Evolutionary conservation across 2,888 invertebrate species (phyloP), one percentile per base, ranked within the genome.

Genomic region (Epistrophe eligans): DNA sequence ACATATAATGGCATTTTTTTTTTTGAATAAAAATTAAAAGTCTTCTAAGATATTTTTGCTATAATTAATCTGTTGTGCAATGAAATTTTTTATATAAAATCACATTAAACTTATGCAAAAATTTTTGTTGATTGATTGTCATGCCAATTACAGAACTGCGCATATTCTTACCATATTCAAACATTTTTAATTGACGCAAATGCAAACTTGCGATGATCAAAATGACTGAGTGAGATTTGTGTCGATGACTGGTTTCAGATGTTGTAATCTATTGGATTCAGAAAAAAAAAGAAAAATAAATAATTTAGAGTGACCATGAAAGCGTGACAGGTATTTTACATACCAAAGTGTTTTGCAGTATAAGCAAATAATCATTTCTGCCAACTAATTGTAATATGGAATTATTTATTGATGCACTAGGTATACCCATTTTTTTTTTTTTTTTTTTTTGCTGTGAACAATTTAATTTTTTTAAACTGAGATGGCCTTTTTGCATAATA

Each of bases 291-390:
- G n/a, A 58, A 35, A 50, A n/a, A n/a, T n/a, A n/a, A 32, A 24
- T 71, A 77, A 67, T 67, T 72, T 43, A 52, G 17, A 66, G 19
- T 73, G 38, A 38, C 73, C 77, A 45, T 81, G 82, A 19, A n/a
- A 85, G 82, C 70, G 85, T 82, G 73, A 74, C 82, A 28, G 52
- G 35, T 43, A 82, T 77, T 52, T 85, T 85, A 79, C 82, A 82
- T 82, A 82, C 85, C 85, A 85, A 85, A 85, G 70, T 45, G 71
- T 84, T 80, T 71, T 80, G 84, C 80, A 84, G 81, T 60, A 24
- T 24, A 60, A 60, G 38, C 19, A 60, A 40, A 60, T 60, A 40
- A 8, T 45, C 45, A n/a, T 28, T 43, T 35, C 35, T 28, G 64
- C 73, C 57, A 52, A 73, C 64, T 70, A 55, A 73, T 35, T 62